Percentiles rank a stretch among this genome's conserved stretches.
Evolutionary conservation across 2,888 invertebrate species (phyloP).

Genomic region (Leucoptera coffeella): DNA sequence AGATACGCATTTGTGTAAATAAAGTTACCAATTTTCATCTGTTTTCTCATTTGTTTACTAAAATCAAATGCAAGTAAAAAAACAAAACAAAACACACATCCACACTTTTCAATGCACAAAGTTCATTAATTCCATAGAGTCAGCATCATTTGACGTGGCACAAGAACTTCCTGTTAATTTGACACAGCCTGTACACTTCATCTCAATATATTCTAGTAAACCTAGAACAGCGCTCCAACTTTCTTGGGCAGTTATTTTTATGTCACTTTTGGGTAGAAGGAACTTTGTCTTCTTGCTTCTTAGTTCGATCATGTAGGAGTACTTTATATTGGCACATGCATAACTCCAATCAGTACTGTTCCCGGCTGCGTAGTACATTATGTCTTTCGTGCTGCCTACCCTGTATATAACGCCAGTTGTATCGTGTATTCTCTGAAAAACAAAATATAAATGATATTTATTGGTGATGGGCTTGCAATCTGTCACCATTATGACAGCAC

Average conservation of each 20-base stretch:
- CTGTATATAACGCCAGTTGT: conserved; percentile 29
- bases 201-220: conserved; percentile 27
- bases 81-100: not conserved
- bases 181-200: not conserved
- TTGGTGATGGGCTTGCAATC: too few species aligned
- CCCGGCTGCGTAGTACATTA: conserved; percentile 38
- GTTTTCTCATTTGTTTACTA: not conserved
- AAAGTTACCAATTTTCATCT: conserved; percentile 48
- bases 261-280: conserved; percentile 29
- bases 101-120: too few species aligned
- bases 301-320: conserved; percentile 37
- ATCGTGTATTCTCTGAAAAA: conserved; percentile 21
- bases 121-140: too few species aligned
- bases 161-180: too few species aligned
- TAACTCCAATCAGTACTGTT: conserved; percentile 40
- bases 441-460: not conserved
- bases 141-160: too few species aligned
- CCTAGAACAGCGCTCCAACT: conserved; percentile 18
- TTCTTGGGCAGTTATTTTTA: conserved; percentile 20
- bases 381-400: conserved; percentile 39
- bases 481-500: too few species aligned
- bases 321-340: conserved; percentile 24
- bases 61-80: not conserved
- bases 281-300: conserved; percentile 28
- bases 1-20: too few species aligned